A percentile compares a stretch with the other conserved stretches of the same genome.
phyloP scores from a whole-genome alignment of 2,888 invertebrate species.

The Ectemnius continuus region DNA sequence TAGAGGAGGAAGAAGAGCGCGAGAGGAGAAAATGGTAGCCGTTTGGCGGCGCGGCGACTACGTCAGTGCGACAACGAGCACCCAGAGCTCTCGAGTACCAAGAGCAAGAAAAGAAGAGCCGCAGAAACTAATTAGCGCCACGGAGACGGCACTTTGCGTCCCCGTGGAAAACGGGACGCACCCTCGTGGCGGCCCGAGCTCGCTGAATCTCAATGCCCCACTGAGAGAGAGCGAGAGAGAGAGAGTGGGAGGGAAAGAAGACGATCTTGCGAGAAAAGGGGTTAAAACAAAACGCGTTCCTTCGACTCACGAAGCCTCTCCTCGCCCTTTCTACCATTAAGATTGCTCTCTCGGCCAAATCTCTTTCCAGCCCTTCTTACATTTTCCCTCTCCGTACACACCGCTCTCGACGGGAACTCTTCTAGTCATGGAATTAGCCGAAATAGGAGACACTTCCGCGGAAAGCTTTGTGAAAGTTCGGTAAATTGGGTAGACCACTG shows the following conservation, averaged over 20 bases:
- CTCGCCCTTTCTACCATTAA: neutral
- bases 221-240: no score
- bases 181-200: neutral
- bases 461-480: constrained; percentile 27
- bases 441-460: neutral
- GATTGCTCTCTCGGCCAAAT: no score
- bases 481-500: constrained; percentile 16
- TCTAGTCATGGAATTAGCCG: no score
- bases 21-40: constrained; percentile 13
- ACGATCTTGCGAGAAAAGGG: constrained; percentile 32
- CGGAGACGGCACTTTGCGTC: constrained; percentile 39
- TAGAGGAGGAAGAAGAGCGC: constrained; percentile 9
- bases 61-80: no score
- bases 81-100: constrained; percentile 15
- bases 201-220: constrained; percentile 31
- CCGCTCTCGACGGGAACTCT: neutral
- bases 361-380: neutral
- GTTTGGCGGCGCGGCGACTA: neutral
- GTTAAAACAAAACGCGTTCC: constrained; percentile 39
- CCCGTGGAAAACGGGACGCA: constrained; percentile 14
- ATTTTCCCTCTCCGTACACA: neutral
- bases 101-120: constrained; percentile 15
- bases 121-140: constrained; percentile 55
- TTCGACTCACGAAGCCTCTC: neutral
- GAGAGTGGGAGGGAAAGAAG: no score